Base-by-base conservation (phyloP, 2,888 invertebrate genomes). In the Ichneumoninae sp. region DNA sequence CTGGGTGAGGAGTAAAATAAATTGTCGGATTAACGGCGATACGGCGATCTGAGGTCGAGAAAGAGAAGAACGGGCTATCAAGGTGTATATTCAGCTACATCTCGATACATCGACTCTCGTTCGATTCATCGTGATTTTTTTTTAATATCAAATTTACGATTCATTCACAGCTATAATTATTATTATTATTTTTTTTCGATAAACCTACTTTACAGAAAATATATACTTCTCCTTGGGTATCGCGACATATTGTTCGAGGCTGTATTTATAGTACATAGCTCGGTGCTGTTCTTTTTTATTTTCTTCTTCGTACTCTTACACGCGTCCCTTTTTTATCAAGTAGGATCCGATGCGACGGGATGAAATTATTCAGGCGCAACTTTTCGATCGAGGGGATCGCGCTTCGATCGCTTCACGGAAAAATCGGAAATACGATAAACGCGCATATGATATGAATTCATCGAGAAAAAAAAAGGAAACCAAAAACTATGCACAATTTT, bases 181-280 rank as follows among this genome's bases (percentile, higher is more conserved):
- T 66, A 76, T 30, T 60, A 40, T 40, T 36, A 36, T 40, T 65
- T 22, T 30, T 84, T 81, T 66, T 81, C 26, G 54, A 82, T 85
- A 85, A 85, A 79, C 66, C 81, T 85, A 85, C 81, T 81, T 85
- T 85, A 85, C 85, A 85, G 85, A 85, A 85, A 85, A 85, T 85
- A 85, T 85, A 85, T 85, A 79, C 74, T 82, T 82, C 81, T 85
- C 84, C 75, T 75, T 71, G 71, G 75, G 63, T 66, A 85, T 85
- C 79, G 81, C 57, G 71, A 85, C 79, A 75, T 66, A 82, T 60
- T 66, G 57, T 57, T 85, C 78, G 78, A 78, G 78, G 75, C 66
- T 79, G 82, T 68, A 75, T 76, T 66, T 78, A 84, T 78, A 78
- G 57, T 84, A 85, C 81, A 85, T 71, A 44, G 85, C 78, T 75